Conservation (phyloP, 2,797 vertebrate species). For the Strix occidentalis region DNA sequence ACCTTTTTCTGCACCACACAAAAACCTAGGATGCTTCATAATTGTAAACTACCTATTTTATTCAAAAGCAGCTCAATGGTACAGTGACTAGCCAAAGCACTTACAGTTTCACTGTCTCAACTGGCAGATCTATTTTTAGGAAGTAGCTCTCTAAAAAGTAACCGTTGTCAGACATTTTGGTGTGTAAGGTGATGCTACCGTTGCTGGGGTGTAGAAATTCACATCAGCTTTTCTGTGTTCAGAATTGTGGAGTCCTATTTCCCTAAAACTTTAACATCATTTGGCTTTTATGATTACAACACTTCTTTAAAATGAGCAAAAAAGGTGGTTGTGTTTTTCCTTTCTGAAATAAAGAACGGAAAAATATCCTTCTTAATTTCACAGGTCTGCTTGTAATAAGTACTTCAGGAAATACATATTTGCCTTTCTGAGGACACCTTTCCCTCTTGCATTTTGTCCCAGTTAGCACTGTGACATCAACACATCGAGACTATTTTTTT, state of each 20-base stretch:
- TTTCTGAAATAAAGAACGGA: neutral
- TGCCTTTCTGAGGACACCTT: neutral
- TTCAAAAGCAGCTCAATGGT: neutral
- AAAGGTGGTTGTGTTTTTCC: neutral
- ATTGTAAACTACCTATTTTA: neutral
- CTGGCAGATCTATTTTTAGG: neutral
- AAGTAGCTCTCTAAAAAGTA: neutral
- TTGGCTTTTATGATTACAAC: neutral
- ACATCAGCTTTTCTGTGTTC: neutral
- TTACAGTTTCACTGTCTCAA: neutral
- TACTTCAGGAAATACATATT: neutral
- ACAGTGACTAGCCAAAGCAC: neutral
- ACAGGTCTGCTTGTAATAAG: neutral
- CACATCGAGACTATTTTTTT: neutral
- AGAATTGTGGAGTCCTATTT: neutral
- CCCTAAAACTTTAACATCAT: neutral
- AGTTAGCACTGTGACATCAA: neutral
- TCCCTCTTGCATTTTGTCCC: neutral
- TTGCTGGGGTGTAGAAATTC: neutral
- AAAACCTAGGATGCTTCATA: neutral
- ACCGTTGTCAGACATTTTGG: neutral
- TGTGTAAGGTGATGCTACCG: neutral
- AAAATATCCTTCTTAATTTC: neutral
- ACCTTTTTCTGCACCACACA: neutral
- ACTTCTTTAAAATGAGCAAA: neutral